Conservation (phyloP, 2,888 invertebrate genomes). For the Xestia sexstrigata region DNA sequence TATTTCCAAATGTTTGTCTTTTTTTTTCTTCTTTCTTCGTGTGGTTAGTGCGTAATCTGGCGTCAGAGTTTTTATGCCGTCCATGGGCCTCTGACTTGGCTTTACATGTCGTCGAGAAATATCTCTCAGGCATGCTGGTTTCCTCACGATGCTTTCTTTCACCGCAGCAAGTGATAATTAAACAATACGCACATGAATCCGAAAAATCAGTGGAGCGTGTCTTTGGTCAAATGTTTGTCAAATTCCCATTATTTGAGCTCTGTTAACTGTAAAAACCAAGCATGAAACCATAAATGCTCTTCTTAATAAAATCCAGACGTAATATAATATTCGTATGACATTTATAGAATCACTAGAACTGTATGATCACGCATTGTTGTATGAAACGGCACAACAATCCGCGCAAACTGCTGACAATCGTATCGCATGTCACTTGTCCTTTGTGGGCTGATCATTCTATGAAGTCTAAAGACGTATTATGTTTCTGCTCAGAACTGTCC, state of each 20-base stretch:
- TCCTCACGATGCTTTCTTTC: too few relatives aligned
- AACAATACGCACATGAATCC: too few relatives aligned
- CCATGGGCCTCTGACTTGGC: too few relatives aligned
- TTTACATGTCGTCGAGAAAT: too few relatives aligned
- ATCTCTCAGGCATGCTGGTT: too few relatives aligned
- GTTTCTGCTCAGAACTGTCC: constrained; percentile 40
- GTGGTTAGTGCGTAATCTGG: too few relatives aligned
- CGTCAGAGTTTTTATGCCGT: too few relatives aligned
- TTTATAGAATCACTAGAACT: not conserved
- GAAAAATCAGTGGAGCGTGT: too few relatives aligned
- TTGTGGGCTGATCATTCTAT: constrained; percentile 44
- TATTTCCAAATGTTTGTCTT: not conserved
- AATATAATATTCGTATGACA: not conserved
- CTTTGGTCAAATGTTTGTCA: too few relatives aligned
- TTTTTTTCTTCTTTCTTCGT: too few relatives aligned
- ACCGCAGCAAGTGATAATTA: too few relatives aligned
- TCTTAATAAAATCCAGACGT: not conserved
- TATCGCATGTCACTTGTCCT: constrained; percentile 48
- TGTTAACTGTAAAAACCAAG: not conserved
- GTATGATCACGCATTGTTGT: constrained; percentile 13
- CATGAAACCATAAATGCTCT: not conserved
- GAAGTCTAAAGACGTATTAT: constrained; percentile 43
- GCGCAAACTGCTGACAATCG: constrained; percentile 39
- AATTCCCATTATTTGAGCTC: not conserved
- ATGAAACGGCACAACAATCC: constrained; percentile 28